Percentiles rank a stretch among this genome's conserved stretches.
phyloP scores from a whole-genome alignment of 2,113 vertebrate genomes.

The Carollia perspicillata region DNA sequence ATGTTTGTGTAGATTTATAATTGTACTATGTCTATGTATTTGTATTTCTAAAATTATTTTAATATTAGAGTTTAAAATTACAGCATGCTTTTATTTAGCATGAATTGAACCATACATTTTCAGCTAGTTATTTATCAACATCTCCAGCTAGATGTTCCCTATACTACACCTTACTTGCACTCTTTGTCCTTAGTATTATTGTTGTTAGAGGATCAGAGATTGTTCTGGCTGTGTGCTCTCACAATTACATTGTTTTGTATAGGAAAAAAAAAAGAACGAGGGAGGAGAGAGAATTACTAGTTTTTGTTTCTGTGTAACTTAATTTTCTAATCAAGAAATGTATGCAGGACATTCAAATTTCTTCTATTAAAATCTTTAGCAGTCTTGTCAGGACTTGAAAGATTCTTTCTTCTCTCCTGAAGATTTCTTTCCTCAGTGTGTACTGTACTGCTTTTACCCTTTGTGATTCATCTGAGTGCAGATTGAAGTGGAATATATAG shows the following conservation, averaged over 20 bases:
- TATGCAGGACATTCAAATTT: not conserved
- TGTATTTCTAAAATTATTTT: conserved; percentile 14
- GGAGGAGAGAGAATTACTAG: not conserved
- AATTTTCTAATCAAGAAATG: not conserved
- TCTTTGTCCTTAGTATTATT: not conserved
- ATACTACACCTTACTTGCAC: not conserved
- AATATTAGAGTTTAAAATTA: not conserved
- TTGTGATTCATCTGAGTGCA: not conserved
- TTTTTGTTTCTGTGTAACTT: not conserved
- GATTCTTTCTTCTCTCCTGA: not conserved
- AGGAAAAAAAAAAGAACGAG: not conserved
- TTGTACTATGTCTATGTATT: not conserved
- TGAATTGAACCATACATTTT: not conserved
- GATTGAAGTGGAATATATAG: not conserved
- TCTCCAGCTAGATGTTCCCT: not conserved
- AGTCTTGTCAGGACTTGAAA: not conserved
- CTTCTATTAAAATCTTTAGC: not conserved
- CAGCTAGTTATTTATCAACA: not conserved
- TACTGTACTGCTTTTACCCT: not conserved
- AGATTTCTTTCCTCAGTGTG: not conserved
- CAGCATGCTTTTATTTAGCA: not conserved
- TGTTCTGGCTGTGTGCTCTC: not conserved
- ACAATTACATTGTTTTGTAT: not conserved
- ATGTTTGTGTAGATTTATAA: not conserved
- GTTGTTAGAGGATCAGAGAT: not conserved